Evolutionary conservation across 1,140 invertebrate genomes (phyloP).

Genomic region (Pectinophora gossypiella): DNA sequence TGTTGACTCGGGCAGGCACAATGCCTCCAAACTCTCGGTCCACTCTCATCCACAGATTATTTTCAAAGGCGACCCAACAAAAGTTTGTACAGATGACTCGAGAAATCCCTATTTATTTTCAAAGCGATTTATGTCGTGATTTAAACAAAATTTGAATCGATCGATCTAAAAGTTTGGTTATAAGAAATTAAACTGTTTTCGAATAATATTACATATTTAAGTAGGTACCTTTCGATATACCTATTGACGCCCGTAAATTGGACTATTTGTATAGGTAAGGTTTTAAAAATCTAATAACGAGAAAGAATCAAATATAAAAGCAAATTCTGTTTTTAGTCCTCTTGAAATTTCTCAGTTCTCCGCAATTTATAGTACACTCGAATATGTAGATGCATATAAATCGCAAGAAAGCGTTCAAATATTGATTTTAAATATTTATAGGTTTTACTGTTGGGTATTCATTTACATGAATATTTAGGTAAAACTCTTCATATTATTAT

Average conservation of each 20-base stretch:
- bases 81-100: constrained; percentile 55
- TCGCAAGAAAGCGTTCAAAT: constrained; percentile 11
- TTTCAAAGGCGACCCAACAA: constrained; percentile 40
- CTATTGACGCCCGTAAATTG: no score
- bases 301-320: no score
- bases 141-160: neutral
- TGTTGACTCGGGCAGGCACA: constrained; percentile 58
- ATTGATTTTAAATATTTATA: constrained; percentile 29
- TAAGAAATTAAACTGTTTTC: no score
- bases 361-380: neutral
- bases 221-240: no score
- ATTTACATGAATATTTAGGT: constrained; percentile 10
- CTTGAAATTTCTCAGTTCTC: neutral
- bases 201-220: no score
- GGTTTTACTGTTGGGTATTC: constrained; percentile 15
- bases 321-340: neutral
- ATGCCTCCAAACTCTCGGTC: constrained; percentile 50
- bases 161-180: no score
- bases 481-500: constrained; percentile 9
- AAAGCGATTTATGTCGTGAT: neutral
- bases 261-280: no score
- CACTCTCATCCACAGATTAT: constrained; percentile 38
- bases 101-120: neutral
- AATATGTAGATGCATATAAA: neutral
- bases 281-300: no score